Base-by-base conservation (phyloP, 2,888 invertebrate genomes). In the Laspeyria flexula region DNA sequence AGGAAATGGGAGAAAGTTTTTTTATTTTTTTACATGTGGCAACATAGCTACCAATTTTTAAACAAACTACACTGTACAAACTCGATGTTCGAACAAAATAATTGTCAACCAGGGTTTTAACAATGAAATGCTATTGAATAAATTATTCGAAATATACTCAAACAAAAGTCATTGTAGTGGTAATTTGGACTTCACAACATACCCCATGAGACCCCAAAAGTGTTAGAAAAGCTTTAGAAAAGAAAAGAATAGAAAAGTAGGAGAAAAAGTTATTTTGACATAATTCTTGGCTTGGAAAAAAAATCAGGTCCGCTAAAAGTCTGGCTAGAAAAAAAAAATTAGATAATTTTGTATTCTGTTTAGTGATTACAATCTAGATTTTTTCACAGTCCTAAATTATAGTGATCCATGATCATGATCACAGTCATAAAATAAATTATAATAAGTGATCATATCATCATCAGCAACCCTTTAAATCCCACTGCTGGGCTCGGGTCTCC, bases 1-100 rank as follows among this genome's bases (percentile, higher is more conserved):
- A 77, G 85, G 78, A 73, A 60, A 75, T 61, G 57, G 67, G 63
- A 65, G 40, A 42, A 33, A 34, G 16, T n/a, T n/a, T n/a, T n/a
- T n/a, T n/a, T n/a, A 47, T 51, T 51, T 27, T 66, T 67, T 63
- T 64, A 55, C 61, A 71, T 65, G 73, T 88, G 91, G 92, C 92
- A 92, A 92, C 92, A 91, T 85, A 85, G 46, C 57, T 59, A 69
- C 67, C 34, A 65, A 60, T 66, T 82, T 82, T 74, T 77, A 62
- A 62, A 73, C 72, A 75, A 77, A 78, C 76, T 83, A 81, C 83
- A 90, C 92, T 92, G 92, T 92, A 92, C 92, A 90, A 66, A 84
- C 91, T 92, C 91, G 91, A 90, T 88, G 82, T 74, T 59, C 25
- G 67, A 72, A 74, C 60, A 71, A 67, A 70, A 69, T 63, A 60